Conservation (phyloP, 2,888 invertebrate genomes). For the Bibio marci region DNA sequence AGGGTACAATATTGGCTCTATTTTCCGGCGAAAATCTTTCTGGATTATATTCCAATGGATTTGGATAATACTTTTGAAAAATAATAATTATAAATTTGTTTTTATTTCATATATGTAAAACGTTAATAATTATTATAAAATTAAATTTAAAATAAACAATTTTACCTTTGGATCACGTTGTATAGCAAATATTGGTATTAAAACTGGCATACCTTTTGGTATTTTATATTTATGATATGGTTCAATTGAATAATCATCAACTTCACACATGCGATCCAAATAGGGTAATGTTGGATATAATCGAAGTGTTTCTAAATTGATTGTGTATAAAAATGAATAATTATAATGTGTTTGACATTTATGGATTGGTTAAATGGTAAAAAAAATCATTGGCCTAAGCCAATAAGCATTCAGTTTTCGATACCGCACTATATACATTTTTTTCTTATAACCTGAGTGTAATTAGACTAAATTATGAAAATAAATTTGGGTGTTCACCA, state of each 20-base stretch:
- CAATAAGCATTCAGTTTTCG: too few relatives aligned
- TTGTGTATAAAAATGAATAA: too few relatives aligned
- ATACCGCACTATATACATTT: too few relatives aligned
- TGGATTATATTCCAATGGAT: constrained; percentile 24
- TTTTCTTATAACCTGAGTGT: too few relatives aligned
- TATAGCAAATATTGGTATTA: constrained; percentile 21
- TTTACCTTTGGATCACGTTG: constrained; percentile 25
- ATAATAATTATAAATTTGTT: constrained; percentile 1
- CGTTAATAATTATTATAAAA: too few relatives aligned
- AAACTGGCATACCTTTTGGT: constrained; percentile 23
- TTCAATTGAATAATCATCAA: constrained; percentile 17
- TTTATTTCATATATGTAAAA: too few relatives aligned
- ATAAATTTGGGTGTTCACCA: too few relatives aligned
- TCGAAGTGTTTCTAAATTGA: constrained; percentile 23
- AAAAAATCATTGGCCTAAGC: too few relatives aligned
- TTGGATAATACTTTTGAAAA: constrained; percentile 19
- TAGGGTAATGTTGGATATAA: constrained; percentile 27
- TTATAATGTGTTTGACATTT: too few relatives aligned
- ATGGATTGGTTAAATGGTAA: too few relatives aligned
- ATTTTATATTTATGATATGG: constrained; percentile 19
- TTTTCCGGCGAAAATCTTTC: constrained; percentile 26
- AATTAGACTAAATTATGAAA: too few relatives aligned
- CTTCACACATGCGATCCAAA: constrained; percentile 23
- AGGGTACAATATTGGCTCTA: constrained; percentile 20
- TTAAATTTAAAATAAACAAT: too few relatives aligned